Evolutionary conservation across 1,140 invertebrate genomes (phyloP), one percentile per base, ranked within the genome.

Genomic region (Brachionus koreanus): DNA sequence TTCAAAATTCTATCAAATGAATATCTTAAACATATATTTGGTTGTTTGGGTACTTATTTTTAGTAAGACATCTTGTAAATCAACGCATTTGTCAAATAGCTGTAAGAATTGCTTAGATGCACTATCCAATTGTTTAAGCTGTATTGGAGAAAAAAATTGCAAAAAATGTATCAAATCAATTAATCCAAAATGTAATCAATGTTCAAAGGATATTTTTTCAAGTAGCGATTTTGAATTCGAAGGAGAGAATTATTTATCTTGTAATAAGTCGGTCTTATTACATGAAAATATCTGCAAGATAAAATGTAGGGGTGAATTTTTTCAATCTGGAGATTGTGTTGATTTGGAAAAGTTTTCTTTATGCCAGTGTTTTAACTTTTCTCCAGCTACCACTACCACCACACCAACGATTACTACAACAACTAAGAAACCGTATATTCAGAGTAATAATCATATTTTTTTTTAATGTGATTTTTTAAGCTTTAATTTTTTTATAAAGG

Each of bases 91-190:
- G 16, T 39, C 37, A 3, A 9, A 33, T 10, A 39, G 12, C 37
- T 69, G 65, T 69, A n/a, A 35, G 3, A 37, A 37, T 16, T 69
- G 65, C 16, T 69, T n/a, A 0, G 35, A 69, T 19, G 65, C 65
- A 19, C 9, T 69, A 7, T 69, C 65, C 13, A 39, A 39, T 10
- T 69, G 65, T 23, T 39, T 69, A 19, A 39, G 37, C 19, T 69
- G 65, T 69, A 69, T 16, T 39, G 65, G 35, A 39, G 65, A 69
- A 69, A 39, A 37, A 69, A 35, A 69, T 16, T 69, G 65, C 35
- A 39, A 37, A 69, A 69, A 69, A 39, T 69, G 65, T 16, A 69
- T 69, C 3, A 69, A 69, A 69, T 69, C 65, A 42, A n/a, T 37
- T 19, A 16, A 39, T 69, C 29, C 33, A 37, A 69, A 39, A 23